Percentiles rank a stretch among this genome's conserved stretches.
Conservation (phyloP, 2,888 invertebrate species). For the Clanis bilineata region DNA sequence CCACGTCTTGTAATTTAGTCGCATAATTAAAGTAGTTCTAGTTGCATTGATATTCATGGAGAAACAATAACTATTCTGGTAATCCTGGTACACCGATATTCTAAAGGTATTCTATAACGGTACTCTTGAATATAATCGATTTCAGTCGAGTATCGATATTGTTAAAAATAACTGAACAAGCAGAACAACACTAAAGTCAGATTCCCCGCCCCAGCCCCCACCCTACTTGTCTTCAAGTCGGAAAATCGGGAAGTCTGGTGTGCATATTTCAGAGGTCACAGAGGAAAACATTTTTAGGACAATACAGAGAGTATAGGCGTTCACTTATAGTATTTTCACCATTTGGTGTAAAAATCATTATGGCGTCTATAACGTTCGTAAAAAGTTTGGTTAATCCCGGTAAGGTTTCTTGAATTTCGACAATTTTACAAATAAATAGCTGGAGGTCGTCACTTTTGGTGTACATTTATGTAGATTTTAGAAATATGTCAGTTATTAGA, state of each 20-base stretch:
- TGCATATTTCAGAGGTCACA: not conserved
- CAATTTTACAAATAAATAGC: not conserved
- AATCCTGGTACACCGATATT: too few species aligned
- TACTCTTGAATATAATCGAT: too few species aligned
- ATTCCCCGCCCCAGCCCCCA: too few species aligned
- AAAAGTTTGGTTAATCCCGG: constrained; percentile 80
- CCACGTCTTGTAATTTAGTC: too few species aligned
- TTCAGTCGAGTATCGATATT: too few species aligned
- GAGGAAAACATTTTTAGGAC: not conserved
- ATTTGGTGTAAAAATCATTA: constrained; percentile 42
- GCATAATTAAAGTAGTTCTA: too few species aligned
- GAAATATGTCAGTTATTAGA: too few species aligned
- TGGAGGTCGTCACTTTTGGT: not conserved
- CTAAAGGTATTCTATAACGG: too few species aligned
- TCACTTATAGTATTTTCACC: constrained; percentile 2
- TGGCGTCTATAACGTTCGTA: constrained; percentile 74
- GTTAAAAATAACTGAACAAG: too few species aligned
- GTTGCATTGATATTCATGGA: too few species aligned
- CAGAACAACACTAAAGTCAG: too few species aligned
- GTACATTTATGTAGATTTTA: not conserved
- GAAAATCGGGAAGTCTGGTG: not conserved
- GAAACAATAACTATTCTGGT: too few species aligned
- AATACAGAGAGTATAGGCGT: not conserved
- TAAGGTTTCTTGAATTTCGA: constrained; percentile 30
- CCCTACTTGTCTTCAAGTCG: not conserved